A percentile compares a stretch with the other conserved stretches of the same genome.
phyloP scores from a whole-genome alignment of 1,140 invertebrate genomes.

The Musca domestica region DNA sequence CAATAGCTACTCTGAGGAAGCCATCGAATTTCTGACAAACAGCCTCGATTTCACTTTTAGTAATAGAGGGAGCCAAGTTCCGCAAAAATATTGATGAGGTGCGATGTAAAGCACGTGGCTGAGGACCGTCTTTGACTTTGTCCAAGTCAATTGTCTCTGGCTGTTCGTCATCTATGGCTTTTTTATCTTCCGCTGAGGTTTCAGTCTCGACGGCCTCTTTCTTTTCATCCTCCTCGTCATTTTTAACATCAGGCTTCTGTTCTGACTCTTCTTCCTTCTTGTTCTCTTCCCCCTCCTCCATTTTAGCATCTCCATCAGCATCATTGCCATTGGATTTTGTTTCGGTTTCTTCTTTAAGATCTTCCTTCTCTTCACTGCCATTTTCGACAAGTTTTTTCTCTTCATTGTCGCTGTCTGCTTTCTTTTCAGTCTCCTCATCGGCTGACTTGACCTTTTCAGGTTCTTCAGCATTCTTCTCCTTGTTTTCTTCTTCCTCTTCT shows the following conservation, averaged over 20 bases:
- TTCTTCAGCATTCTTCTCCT: constrained; percentile 24
- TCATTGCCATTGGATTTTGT: not conserved
- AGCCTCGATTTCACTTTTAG: constrained; percentile 95
- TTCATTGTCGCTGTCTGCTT: constrained; percentile 24
- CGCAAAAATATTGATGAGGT: constrained; percentile 96
- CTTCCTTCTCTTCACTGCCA: constrained; percentile 2
- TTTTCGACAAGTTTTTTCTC: constrained; percentile 27
- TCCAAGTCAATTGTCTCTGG: constrained; percentile 51
- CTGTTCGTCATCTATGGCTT: constrained; percentile 27
- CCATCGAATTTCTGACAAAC: constrained; percentile 94
- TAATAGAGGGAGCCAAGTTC: constrained; percentile 93
- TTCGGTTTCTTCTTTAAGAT: constrained; percentile 7
- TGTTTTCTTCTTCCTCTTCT: constrained; percentile 35
- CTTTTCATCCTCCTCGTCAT: constrained; percentile 33
- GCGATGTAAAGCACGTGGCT: constrained; percentile 77
- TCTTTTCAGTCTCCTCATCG: constrained; percentile 27
- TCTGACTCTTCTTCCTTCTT: not conserved
- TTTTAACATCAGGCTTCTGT: constrained; percentile 15
- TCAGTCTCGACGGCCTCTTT: not conserved
- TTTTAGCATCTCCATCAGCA: constrained; percentile 18
- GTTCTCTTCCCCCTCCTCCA: constrained; percentile 9
- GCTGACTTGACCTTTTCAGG: constrained; percentile 23
- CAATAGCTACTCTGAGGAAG: constrained; percentile 92
- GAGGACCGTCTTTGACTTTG: constrained; percentile 59
- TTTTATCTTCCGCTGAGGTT: constrained; percentile 14